Base-by-base conservation (phyloP, 2,888 invertebrate genomes). In the Tachina grossa region DNA sequence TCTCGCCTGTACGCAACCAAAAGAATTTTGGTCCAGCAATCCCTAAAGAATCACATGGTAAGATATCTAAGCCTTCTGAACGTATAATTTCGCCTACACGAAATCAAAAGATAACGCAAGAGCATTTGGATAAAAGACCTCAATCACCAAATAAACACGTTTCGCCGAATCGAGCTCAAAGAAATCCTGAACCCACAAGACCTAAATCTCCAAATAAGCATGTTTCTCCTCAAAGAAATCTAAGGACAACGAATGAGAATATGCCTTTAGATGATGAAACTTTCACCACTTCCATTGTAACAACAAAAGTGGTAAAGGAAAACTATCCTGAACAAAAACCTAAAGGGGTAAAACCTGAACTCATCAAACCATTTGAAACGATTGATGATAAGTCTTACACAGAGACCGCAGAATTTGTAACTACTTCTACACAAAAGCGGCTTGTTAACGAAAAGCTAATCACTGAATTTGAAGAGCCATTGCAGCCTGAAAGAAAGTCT, bases 201-300 rank as follows among this genome's bases (percentile, higher is more conserved):
- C 22, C 71, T 6, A 65, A 72, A 47, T 63, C 68, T 4, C 59
- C 65, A 10, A 41, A 45, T 8, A 79, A 83, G 66, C 39, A 31
- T 41, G 11, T 71, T 66, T 69, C 79, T 16, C 19, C 71, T 14
- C 47, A 51, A n/a, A 31, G 63, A 19, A 45, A n/a, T 14, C 39
- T 41, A 16, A 76, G 14, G 47, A 16, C 49, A 57, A 63, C 49
- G 1, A 6, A 41, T 22, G 19, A 53, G 13, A 22, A 49, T 45
- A 19, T 9, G 1, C 19, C 47, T 1, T 9, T 10, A 1, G 68
- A 63, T 31, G n/a, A 57, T 31, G 47, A 68, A n/a, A 41, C 9
- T 13, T 65, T 45, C 14, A 43, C 22, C 14, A 55, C 45, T 8
- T 3, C 47, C 8, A 19, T 71, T 11, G 65, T 57, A 57, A 49